A percentile compares a stretch with the other conserved stretches of the same genome.
Evolutionary conservation across 2,888 invertebrate genomes (phyloP).

Genomic region (Cancer borealis): DNA sequence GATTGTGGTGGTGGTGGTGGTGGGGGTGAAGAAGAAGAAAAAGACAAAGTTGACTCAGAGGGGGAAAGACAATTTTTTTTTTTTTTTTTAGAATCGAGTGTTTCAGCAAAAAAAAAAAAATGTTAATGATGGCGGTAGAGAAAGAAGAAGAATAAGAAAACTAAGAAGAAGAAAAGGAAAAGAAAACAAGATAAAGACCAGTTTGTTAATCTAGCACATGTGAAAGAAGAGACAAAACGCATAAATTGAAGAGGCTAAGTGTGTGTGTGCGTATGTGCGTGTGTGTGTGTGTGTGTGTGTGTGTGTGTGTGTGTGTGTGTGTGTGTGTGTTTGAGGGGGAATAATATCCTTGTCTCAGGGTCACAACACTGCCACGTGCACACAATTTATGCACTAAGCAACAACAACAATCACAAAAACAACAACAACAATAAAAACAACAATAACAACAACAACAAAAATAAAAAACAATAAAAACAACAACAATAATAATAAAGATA

Average conservation of each 20-base stretch:
- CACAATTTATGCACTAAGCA: neutral
- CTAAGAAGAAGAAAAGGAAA: neutral
- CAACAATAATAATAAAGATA: neutral
- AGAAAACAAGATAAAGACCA: neutral
- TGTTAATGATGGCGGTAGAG: neutral
- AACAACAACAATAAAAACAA: neutral
- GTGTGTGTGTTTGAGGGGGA: neutral
- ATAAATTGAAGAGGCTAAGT: neutral
- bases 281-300: slow-evolving; percentile 20
- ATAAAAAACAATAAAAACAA: neutral
- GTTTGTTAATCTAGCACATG: neutral
- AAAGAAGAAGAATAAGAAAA: neutral
- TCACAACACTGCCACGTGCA: slow-evolving; percentile 15
- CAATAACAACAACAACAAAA: neutral
- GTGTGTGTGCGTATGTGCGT: slow-evolving; percentile 25
- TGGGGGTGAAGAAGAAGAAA: neutral
- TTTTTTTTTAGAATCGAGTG: neutral
- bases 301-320: too few species aligned
- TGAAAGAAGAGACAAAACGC: neutral
- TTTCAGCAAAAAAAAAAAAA: neutral
- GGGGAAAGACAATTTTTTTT: neutral
- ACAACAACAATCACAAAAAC: neutral
- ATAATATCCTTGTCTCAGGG: neutral
- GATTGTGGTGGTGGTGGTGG: neutral
- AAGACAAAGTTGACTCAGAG: neutral